These are phyloP conservation scores for Drosophila demipolita DNA, from an alignment of 2,888 invertebrate species.

Conservation along the genomic window DNA sequence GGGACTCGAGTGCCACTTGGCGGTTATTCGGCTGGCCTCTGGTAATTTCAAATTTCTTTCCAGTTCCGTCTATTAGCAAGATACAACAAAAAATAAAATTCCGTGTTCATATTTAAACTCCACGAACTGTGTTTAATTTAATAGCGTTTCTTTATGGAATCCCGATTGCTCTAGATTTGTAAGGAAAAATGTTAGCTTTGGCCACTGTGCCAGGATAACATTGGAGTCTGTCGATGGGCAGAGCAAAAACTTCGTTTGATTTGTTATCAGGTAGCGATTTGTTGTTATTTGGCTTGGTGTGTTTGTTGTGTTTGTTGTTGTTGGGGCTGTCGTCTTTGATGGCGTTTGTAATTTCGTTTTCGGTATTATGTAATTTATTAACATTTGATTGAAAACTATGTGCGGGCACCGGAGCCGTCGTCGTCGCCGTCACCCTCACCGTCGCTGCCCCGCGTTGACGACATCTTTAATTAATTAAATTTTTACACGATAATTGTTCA, in stretches of 20 bases:
- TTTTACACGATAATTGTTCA: conserved; percentile 73
- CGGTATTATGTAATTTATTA: conserved; percentile 78
- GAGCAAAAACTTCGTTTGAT: conserved; percentile 66
- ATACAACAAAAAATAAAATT: neutral
- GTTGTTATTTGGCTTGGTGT: conserved; percentile 27
- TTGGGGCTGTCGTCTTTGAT: conserved; percentile 60
- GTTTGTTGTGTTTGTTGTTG: conserved; percentile 26
- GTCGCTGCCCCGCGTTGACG: conserved; percentile 56
- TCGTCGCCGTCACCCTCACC: too few relatives aligned
- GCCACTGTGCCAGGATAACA: conserved; percentile 35
- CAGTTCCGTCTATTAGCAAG: neutral
- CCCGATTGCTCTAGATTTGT: neutral
- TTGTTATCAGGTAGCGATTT: conserved; percentile 66
- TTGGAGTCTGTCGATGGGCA: conserved; percentile 40
- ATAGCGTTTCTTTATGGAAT: neutral
- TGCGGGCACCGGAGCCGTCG: too few relatives aligned
- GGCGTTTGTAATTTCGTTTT: conserved; percentile 77
- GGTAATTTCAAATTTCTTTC: conserved; percentile 3
- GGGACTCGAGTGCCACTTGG: conserved; percentile 8
- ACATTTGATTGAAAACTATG: too few relatives aligned
- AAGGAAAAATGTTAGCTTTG: neutral
- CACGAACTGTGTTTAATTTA: neutral
- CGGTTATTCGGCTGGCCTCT: conserved; percentile 23
- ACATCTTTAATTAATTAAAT: conserved; percentile 80
- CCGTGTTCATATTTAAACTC: neutral